Base-by-base conservation (phyloP, 1,140 invertebrate species). In the Penaeus indicus region DNA sequence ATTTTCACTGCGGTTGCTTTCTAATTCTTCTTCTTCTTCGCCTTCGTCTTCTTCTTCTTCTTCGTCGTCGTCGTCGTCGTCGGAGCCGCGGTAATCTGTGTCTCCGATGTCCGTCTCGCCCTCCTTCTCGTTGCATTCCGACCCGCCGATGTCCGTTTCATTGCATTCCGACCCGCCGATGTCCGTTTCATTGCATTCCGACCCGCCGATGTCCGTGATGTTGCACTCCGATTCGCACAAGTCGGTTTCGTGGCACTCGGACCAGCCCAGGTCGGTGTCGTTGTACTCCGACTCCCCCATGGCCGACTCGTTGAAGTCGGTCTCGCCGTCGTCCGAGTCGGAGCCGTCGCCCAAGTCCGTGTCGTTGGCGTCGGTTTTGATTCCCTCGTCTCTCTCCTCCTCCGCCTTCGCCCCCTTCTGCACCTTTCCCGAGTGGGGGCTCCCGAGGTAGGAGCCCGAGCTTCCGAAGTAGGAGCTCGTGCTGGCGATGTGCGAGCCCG, bases 101-200 rank as follows among this genome's bases (percentile, higher is more conserved):
- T 72, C 67, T 85, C 47, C 67, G 16, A 25, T 16, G n/a, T 88
- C 86, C 3, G 79, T 83, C 61, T 83, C 80, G 13, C 60, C 64
- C n/a, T 22, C 64, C n/a, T 22, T 38, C n/a, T 60, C 54, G 22
- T 78, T 78, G 27, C 61, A 81, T 5, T 87, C 85, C 21, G 84
- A 63, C n/a, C 63, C 79, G 13, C 63, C 62, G 16, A 83, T 16
- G 47, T 83, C 69, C 8, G 80, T 82, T 83, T 75, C 80, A 25
- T 80, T 67, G 22, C 32, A 64, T 19, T 86, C 85, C 21, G 84
- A 63, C n/a, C 63, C 79, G 13, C 63, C 62, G 16, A 83, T 16
- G 47, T 83, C 69, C 8, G 80, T 82, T 83, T 75, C 80, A 25
- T 80, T 67, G 22, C 32, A 64, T 19, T 86, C 85, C 60, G 77